A percentile compares a stretch with the other conserved stretches of the same genome.
Evolutionary conservation across 2,113 vertebrate genomes (phyloP).

Genomic region (Bos javanicus): DNA sequence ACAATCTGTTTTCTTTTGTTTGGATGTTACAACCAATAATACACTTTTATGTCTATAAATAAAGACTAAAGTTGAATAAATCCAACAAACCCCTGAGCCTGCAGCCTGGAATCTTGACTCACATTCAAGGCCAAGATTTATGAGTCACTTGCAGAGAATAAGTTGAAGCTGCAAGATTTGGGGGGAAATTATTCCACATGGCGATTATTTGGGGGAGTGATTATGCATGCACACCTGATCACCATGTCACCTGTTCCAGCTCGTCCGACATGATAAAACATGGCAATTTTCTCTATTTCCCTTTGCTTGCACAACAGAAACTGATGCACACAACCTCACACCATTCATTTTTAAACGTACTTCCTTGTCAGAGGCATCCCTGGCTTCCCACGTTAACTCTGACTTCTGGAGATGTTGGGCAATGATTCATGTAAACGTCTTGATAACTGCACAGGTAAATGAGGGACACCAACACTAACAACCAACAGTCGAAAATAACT

Average conservation of each 20-base stretch:
- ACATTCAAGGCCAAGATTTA: conserved; percentile 97
- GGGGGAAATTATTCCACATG: conserved; percentile 96
- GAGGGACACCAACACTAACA: conserved; percentile 8
- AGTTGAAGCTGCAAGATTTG: conserved; percentile 95
- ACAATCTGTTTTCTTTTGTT: conserved; percentile 89
- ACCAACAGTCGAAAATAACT: not conserved
- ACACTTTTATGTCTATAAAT: conserved; percentile 87
- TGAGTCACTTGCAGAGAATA: conserved; percentile 92
- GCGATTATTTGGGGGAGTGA: conserved; percentile 97
- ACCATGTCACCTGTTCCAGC: conserved; percentile 91
- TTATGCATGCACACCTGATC: conserved; percentile 99
- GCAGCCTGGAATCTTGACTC: conserved; percentile 92
- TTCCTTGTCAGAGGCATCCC: conserved; percentile 71
- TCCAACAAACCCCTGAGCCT: conserved; percentile 92
- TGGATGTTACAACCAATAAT: conserved; percentile 88
- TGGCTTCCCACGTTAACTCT: conserved; percentile 60
- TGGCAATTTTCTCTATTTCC: conserved; percentile 94
- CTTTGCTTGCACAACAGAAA: conserved; percentile 92
- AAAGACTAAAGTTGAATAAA: conserved; percentile 89
- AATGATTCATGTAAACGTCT: conserved; percentile 74
- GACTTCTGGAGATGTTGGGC: conserved; percentile 58
- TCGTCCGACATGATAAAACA: conserved; percentile 93
- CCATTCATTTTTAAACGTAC: conserved; percentile 82
- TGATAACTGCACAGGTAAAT: conserved; percentile 54
- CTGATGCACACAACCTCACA: conserved; percentile 79